A percentile compares a stretch with the other conserved stretches of the same genome.
Conservation (phyloP, 1,140 invertebrate species). For the Teleopsis dalmanni region DNA sequence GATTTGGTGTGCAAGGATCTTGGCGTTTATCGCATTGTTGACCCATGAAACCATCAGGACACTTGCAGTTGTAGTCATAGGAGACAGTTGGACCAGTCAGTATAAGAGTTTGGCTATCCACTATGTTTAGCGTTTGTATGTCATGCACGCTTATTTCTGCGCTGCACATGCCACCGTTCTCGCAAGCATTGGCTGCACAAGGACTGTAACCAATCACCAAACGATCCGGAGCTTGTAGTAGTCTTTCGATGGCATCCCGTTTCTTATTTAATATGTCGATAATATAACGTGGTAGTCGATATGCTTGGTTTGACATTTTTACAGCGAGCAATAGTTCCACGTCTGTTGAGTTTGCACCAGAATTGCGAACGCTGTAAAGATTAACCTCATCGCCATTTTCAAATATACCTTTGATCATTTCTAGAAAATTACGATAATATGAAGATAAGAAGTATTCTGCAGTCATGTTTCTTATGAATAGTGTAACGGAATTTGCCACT, state of each 20-base stretch:
- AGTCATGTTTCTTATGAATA: slow-evolving; percentile 65
- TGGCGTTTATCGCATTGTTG: slow-evolving; percentile 71
- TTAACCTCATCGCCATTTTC: slow-evolving; percentile 56
- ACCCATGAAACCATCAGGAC: slow-evolving; percentile 70
- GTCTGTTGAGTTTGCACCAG: slow-evolving; percentile 43
- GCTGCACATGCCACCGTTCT: slow-evolving; percentile 69
- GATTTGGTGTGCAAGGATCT: slow-evolving; percentile 86
- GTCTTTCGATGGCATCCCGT: slow-evolving; percentile 53
- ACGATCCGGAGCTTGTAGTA: slow-evolving; percentile 49
- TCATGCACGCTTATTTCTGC: slow-evolving; percentile 62
- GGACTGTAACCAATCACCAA: slow-evolving; percentile 64
- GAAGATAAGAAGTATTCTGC: slow-evolving; percentile 65
- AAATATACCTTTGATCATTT: slow-evolving; percentile 58
- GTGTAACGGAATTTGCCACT: slow-evolving; percentile 71
- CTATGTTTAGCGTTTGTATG: slow-evolving; percentile 52
- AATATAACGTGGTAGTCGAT: slow-evolving; percentile 55
- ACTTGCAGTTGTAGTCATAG: slow-evolving; percentile 72
- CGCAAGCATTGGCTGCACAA: slow-evolving; percentile 58
- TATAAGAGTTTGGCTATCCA: slow-evolving; percentile 68
- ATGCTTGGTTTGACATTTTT: slow-evolving; percentile 47
- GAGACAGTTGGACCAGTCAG: slow-evolving; percentile 70
- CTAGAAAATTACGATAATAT: slow-evolving; percentile 65
- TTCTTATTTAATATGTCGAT: slow-evolving; percentile 57
- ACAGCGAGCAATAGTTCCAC: slow-evolving; percentile 66
- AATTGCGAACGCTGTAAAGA: slow-evolving; percentile 63